Evolutionary conservation across 2,113 vertebrate species (phyloP).

Genomic region (Epinephelus moara): DNA sequence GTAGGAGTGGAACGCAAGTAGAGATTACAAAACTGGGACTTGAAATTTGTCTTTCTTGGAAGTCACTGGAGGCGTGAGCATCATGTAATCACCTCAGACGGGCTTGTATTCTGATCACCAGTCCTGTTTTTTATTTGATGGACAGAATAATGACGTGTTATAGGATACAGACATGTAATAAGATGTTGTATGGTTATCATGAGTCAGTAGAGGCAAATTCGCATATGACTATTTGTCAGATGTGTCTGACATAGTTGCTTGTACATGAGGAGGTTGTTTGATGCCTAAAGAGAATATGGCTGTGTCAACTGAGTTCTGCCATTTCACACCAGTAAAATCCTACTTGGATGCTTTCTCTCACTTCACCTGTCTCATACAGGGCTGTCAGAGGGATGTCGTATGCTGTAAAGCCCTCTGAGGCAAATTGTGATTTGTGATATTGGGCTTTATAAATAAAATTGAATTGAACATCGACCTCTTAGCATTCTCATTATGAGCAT

Average conservation of each 20-base stretch:
- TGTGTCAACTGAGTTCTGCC: background rate
- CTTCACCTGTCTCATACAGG: too few species aligned
- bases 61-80: background rate
- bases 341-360: too few species aligned
- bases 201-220: background rate
- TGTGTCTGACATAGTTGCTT: too few species aligned
- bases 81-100: background rate
- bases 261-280: background rate
- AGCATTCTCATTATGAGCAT: background rate
- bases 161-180: background rate
- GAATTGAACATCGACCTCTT: background rate
- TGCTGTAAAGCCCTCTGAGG: too few species aligned
- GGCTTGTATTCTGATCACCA: background rate
- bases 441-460: too few species aligned
- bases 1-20: conserved; percentile 30
- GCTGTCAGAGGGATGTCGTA: too few species aligned
- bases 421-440: too few species aligned
- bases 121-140: background rate
- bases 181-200: background rate
- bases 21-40: background rate
- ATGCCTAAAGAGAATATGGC: background rate
- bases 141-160: background rate
- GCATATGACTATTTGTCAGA: background rate
- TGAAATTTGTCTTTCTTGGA: background rate
- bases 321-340: background rate